Evolutionary conservation across 2,888 invertebrate species (phyloP).

Genomic region (Eilema caniola): DNA sequence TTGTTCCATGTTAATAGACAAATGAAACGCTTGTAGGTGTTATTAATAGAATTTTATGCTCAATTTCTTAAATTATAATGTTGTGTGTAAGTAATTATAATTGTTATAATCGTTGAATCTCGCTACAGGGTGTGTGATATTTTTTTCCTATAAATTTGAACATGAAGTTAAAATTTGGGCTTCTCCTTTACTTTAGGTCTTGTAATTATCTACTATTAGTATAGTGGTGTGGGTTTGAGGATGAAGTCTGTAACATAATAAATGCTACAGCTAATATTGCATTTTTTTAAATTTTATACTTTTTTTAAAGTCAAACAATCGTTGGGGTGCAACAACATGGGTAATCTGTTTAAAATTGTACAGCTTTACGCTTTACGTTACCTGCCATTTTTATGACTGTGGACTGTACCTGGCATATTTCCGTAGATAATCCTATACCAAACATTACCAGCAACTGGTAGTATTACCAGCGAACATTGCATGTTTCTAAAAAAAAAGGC

Average conservation of each 20-base stretch:
- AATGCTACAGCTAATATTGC: not conserved
- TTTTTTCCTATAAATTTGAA: constrained; percentile 9
- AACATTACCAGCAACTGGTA: not conserved
- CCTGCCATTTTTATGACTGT: not conserved
- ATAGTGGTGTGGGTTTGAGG: constrained; percentile 4
- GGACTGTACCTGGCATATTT: not conserved
- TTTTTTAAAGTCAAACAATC: not conserved
- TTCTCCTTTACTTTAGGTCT: not conserved
- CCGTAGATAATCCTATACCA: not conserved
- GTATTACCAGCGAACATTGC: too few species aligned
- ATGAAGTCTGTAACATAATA: not conserved
- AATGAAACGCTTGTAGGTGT: not conserved
- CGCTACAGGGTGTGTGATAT: not conserved
- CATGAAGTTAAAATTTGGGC: not conserved
- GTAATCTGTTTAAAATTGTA: not conserved
- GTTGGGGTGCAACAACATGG: not conserved
- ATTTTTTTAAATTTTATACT: not conserved
- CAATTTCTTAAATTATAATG: constrained; percentile 6
- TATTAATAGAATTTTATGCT: constrained; percentile 2
- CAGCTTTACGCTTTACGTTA: too few species aligned
- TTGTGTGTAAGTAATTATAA: not conserved
- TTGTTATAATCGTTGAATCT: constrained; percentile 9
- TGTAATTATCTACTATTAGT: constrained; percentile 3
- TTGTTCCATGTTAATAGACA: not conserved
- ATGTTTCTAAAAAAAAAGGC: not conserved